phyloP scores from a whole-genome alignment of 2,888 invertebrate species.

The Gryllus longicercus region DNA sequence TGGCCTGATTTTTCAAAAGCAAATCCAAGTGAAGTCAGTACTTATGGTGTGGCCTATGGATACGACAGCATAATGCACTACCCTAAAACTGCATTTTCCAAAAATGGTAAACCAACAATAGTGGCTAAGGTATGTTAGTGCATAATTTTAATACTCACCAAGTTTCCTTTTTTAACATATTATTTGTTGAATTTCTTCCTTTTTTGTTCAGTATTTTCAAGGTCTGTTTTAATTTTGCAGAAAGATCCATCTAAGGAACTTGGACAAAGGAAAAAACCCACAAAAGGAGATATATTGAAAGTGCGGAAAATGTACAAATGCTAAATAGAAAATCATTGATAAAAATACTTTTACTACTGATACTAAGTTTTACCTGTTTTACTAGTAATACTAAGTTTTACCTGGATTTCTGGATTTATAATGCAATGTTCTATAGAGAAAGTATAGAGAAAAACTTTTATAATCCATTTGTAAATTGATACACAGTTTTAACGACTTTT shows the following conservation, averaged over 20 bases:
- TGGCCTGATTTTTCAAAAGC: slow-evolving; percentile 43
- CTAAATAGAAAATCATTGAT: background rate
- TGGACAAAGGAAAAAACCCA: slow-evolving; percentile 44
- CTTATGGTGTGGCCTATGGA: slow-evolving; percentile 40
- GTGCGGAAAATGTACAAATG: slow-evolving; percentile 46
- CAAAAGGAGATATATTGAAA: slow-evolving; percentile 44
- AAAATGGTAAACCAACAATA: slow-evolving; percentile 42
- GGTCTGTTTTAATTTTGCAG: slow-evolving; percentile 27
- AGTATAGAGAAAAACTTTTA: too few relatives aligned
- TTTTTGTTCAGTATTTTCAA: background rate
- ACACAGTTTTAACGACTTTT: too few relatives aligned
- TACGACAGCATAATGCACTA: slow-evolving; percentile 43
- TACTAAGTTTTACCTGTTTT: background rate
- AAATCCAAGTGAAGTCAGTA: slow-evolving; percentile 39
- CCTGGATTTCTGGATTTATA: background rate
- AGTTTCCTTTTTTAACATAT: too few relatives aligned
- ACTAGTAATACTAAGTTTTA: background rate
- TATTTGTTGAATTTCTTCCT: too few relatives aligned
- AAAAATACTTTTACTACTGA: background rate
- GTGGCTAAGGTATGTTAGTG: slow-evolving; percentile 43
- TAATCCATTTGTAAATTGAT: too few relatives aligned
- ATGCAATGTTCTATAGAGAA: too few relatives aligned
- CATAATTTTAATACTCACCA: slow-evolving; percentile 20
- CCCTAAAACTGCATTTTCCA: slow-evolving; percentile 41
- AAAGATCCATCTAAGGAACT: slow-evolving; percentile 41